Percentiles rank a stretch among this genome's conserved stretches.
These are phyloP conservation scores for Capreolus pygargus DNA, from an alignment of 2,113 vertebrate species.

Conservation along the genomic window DNA sequence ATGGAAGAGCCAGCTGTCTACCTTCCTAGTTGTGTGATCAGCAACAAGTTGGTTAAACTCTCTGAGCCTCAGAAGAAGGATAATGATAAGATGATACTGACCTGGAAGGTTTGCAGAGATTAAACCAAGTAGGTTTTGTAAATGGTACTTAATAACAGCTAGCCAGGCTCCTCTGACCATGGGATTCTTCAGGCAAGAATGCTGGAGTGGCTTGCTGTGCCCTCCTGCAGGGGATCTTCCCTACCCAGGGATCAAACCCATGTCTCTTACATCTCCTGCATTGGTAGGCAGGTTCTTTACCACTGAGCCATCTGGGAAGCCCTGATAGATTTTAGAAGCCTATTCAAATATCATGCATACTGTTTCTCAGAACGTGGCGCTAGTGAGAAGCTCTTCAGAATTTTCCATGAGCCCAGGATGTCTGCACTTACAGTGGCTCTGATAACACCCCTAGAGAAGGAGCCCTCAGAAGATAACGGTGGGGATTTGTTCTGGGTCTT, in stretches of 20 bases:
- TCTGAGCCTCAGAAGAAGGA: not conserved
- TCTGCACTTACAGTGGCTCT: not conserved
- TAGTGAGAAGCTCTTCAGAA: not conserved
- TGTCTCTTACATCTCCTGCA: not conserved
- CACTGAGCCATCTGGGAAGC: not conserved
- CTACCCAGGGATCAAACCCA: not conserved
- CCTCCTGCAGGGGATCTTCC: not conserved
- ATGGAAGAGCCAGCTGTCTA: not conserved
- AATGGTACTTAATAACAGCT: not conserved
- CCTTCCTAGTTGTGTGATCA: not conserved
- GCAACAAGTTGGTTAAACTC: not conserved
- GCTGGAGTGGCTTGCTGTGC: not conserved
- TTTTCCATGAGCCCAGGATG: not conserved
- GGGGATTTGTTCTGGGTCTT: not conserved
- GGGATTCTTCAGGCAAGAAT: not conserved
- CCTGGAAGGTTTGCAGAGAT: not conserved
- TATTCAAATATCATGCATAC: not conserved
- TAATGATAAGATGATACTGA: not conserved
- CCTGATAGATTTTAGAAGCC: not conserved
- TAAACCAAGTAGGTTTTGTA: slow-evolving; percentile 13
- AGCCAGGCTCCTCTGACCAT: not conserved
- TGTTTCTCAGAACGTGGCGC: not conserved
- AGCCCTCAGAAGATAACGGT: not conserved
- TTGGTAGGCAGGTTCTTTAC: not conserved
- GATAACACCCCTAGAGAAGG: not conserved